Evolutionary conservation across 2,888 invertebrate species (phyloP).

Genomic region (Margaritifera margaritifera): DNA sequence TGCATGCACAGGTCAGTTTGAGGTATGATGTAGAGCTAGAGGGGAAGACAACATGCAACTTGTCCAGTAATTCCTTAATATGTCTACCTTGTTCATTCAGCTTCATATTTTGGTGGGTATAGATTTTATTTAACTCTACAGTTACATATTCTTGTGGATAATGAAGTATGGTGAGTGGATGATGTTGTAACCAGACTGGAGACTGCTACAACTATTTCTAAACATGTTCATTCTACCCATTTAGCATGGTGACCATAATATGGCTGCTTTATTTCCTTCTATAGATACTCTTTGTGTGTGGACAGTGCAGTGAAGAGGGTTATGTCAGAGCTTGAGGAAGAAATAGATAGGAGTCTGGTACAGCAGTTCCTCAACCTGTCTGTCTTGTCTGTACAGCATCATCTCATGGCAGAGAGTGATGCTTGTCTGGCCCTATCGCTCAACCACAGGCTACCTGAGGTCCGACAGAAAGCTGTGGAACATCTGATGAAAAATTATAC

Average conservation of each 20-base stretch:
- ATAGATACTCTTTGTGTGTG: constrained; percentile 51
- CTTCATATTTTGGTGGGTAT: too few relatives aligned
- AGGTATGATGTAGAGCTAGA: too few relatives aligned
- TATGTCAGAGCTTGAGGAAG: constrained; percentile 22
- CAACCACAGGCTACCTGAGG: constrained; percentile 81
- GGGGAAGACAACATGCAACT: too few relatives aligned
- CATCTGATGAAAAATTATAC: constrained; percentile 76
- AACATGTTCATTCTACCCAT: too few relatives aligned
- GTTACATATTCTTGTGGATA: too few relatives aligned
- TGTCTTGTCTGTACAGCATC: constrained; percentile 57
- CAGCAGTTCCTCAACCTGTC: constrained; percentile 59
- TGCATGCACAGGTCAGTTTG: too few relatives aligned
- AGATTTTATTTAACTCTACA: too few relatives aligned
- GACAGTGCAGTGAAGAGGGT: constrained; percentile 46
- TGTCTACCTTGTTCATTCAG: too few relatives aligned
- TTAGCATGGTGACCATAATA: neutral
- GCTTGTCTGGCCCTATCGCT: constrained; percentile 80
- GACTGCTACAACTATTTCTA: too few relatives aligned
- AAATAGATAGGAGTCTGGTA: constrained; percentile 38
- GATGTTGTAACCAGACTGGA: too few relatives aligned
- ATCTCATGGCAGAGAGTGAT: constrained; percentile 51
- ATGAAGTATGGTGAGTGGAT: too few relatives aligned
- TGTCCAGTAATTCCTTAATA: too few relatives aligned
- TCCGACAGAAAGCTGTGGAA: constrained; percentile 81
- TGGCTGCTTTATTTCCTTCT: constrained; percentile 5